Conservation (phyloP, 2,797 vertebrate species). For the Thripadectes ignobilis region DNA sequence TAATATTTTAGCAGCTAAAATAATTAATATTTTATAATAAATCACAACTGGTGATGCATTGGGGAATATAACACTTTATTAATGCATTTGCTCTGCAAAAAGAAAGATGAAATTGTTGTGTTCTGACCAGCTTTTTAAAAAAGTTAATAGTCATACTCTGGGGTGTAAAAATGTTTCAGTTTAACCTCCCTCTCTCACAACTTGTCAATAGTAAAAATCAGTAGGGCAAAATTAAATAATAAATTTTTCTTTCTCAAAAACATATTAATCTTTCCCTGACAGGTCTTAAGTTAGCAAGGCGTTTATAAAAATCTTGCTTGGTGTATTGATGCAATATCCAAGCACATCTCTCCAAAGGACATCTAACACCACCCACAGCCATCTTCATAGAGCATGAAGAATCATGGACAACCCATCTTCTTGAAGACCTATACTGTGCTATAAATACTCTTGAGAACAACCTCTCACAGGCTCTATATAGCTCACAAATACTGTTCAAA, state of each 20-base stretch:
- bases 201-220: slow-evolving; percentile 61
- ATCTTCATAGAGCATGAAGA: not conserved
- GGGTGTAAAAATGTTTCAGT: slow-evolving; percentile 48
- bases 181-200: slow-evolving; percentile 37
- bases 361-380: not conserved
- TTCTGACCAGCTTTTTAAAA: not conserved
- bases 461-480: not conserved
- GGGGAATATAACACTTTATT: not conserved
- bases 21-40: not conserved
- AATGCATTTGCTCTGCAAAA: not conserved
- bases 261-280: slow-evolving; percentile 44
- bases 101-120: not conserved
- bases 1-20: not conserved
- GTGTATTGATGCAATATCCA: not conserved
- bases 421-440: not conserved
- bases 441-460: not conserved
- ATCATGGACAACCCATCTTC: not conserved
- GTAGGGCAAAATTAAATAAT: slow-evolving; percentile 65
- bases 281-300: slow-evolving; percentile 63
- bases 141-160: slow-evolving; percentile 23
- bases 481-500: not conserved
- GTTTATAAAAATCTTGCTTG: slow-evolving; percentile 62
- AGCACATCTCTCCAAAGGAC: not conserved
- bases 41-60: not conserved
- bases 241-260: slow-evolving; percentile 50